Percentiles rank a stretch among this genome's conserved stretches.
These are phyloP conservation scores for Ennomos erosarius DNA, from an alignment of 2,888 invertebrate species.

Conservation along the genomic window DNA sequence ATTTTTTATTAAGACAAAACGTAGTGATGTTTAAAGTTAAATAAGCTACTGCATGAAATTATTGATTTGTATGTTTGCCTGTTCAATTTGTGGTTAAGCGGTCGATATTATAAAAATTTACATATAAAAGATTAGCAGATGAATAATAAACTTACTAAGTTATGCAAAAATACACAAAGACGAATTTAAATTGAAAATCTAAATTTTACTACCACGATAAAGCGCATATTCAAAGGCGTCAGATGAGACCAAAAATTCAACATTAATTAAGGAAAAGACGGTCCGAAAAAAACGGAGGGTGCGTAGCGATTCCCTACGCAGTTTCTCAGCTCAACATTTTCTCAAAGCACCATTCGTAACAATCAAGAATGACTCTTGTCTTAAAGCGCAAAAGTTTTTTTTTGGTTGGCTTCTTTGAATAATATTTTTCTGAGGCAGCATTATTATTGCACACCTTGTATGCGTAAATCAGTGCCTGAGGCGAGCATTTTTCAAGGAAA, in stretches of 20 bases:
- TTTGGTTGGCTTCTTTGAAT: slow-evolving; percentile 59
- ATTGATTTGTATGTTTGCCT: too few species aligned
- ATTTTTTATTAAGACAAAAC: too few species aligned
- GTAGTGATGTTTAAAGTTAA: too few species aligned
- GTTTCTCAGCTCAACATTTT: slow-evolving; percentile 80
- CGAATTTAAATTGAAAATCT: slow-evolving; percentile 55
- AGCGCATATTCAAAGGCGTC: slow-evolving; percentile 70
- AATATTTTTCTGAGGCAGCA: slow-evolving; percentile 77
- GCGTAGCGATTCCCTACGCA: slow-evolving; percentile 69
- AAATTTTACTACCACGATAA: slow-evolving; percentile 58
- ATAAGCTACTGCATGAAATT: too few species aligned
- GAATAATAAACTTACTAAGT: neutral
- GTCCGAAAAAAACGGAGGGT: slow-evolving; percentile 76
- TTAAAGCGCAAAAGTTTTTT: slow-evolving; percentile 47
- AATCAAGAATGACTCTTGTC: slow-evolving; percentile 59
- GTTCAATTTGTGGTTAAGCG: too few species aligned
- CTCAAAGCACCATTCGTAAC: slow-evolving; percentile 60
- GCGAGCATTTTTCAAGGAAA: slow-evolving; percentile 79
- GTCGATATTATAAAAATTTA: too few species aligned
- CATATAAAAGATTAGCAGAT: too few species aligned
- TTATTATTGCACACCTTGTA: slow-evolving; percentile 85
- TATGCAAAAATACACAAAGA: slow-evolving; percentile 18
- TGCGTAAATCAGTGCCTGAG: slow-evolving; percentile 84
- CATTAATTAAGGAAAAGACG: slow-evolving; percentile 84
- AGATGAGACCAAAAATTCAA: slow-evolving; percentile 79